These are phyloP conservation scores for Propithecus coquereli DNA, from an alignment of 2,113 vertebrate species.

Conservation along the genomic window DNA sequence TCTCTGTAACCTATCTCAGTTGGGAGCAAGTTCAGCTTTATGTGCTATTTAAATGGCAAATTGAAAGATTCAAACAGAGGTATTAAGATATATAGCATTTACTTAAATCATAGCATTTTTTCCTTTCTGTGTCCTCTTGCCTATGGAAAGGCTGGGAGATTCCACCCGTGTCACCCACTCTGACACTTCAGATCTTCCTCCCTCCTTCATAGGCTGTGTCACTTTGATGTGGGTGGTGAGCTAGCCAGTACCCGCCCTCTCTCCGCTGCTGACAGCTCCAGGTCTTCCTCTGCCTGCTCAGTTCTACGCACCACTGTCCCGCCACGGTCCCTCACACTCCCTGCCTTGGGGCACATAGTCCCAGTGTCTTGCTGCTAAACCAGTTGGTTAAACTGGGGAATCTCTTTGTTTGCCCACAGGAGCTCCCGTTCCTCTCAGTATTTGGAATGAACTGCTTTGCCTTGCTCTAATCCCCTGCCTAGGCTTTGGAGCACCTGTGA, in stretches of 20 bases:
- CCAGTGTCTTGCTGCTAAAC: constrained; percentile 46
- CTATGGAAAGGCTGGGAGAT: not conserved
- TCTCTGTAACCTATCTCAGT: not conserved
- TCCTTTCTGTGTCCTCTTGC: not conserved
- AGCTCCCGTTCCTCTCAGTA: not conserved
- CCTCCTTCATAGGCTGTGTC: not conserved
- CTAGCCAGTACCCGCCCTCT: not conserved
- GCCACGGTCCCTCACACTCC: fast-evolving
- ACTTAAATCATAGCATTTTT: not conserved
- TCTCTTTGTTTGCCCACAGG: constrained; percentile 29
- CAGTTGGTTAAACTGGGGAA: not conserved
- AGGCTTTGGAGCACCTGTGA: constrained; percentile 2
- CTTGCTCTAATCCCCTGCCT: constrained; percentile 49
- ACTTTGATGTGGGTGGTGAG: fast-evolving
- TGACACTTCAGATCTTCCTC: not conserved
- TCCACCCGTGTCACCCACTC: not conserved
- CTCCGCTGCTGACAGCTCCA: not conserved
- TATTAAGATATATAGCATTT: not conserved
- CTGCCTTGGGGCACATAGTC: constrained; percentile 13
- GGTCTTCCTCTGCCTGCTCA: not conserved
- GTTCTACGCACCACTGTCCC: fast-evolving
- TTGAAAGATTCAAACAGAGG: not conserved
- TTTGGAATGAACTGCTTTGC: constrained; percentile 48
- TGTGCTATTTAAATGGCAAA: not conserved
- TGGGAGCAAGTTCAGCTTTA: not conserved